Percentiles rank a stretch among this genome's conserved stretches.
These are phyloP conservation scores for Tetanocera ferruginea DNA, from an alignment of 2,888 invertebrate species.

Conservation along the genomic window DNA sequence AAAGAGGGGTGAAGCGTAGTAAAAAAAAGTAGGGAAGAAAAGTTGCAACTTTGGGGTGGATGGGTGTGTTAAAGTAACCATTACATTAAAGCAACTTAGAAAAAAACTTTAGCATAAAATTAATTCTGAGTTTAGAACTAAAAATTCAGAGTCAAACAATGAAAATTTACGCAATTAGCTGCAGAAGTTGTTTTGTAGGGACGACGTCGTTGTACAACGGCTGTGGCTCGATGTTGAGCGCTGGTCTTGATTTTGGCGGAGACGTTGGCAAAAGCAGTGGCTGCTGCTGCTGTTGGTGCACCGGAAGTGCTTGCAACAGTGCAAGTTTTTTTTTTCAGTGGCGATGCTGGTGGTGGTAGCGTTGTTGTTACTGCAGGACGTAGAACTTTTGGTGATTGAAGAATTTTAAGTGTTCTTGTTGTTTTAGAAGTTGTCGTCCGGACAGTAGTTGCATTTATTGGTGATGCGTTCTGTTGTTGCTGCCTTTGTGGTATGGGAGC, in stretches of 20 bases:
- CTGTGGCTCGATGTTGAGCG: background rate
- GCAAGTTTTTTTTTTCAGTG: background rate
- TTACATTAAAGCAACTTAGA: background rate
- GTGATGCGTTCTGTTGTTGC: slow-evolving; percentile 25
- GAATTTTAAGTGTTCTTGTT: background rate
- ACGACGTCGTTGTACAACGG: background rate
- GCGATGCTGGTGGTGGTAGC: slow-evolving; percentile 28
- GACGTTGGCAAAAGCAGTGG: background rate
- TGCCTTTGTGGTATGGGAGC: slow-evolving; percentile 29
- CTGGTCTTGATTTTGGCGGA: background rate
- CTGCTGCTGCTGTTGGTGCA: background rate
- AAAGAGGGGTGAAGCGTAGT: background rate
- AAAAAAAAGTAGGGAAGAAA: background rate
- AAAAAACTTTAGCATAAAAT: background rate
- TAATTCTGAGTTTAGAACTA: background rate
- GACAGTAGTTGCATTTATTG: background rate
- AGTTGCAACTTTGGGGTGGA: background rate
- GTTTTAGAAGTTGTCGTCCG: slow-evolving; percentile 14
- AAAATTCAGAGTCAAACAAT: slow-evolving; percentile 14
- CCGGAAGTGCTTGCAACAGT: slow-evolving; percentile 8
- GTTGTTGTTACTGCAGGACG: background rate
- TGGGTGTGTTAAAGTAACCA: background rate
- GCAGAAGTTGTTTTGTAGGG: slow-evolving; percentile 17
- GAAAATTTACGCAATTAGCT: slow-evolving; percentile 32
- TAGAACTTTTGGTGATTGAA: background rate